Percentiles rank a stretch among this genome's conserved stretches.
phyloP scores from a whole-genome alignment of 2,113 vertebrate genomes.

The Hydropotes inermis region DNA sequence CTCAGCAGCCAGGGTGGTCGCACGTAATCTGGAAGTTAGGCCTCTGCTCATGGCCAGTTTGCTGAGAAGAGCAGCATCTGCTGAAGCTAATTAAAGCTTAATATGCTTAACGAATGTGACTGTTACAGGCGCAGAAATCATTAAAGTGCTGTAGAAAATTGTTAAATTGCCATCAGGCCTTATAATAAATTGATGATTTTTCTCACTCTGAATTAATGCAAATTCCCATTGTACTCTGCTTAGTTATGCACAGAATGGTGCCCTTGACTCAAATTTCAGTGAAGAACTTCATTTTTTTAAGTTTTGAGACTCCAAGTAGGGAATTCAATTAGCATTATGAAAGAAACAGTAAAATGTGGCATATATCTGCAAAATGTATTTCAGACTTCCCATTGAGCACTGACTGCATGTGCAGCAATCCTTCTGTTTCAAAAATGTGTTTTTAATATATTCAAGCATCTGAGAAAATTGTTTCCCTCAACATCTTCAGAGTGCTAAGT shows the following conservation, averaged over 20 bases:
- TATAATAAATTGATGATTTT: conserved; percentile 80
- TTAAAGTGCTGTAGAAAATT: conserved; percentile 85
- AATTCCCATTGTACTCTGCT: conserved; percentile 72
- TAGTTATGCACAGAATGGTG: conserved; percentile 78
- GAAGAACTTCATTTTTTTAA: conserved; percentile 79
- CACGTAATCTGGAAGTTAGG: conserved; percentile 84
- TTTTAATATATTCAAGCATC: not conserved
- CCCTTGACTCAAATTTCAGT: conserved; percentile 76
- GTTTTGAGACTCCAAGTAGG: conserved; percentile 76
- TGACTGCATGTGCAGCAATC: conserved; percentile 49
- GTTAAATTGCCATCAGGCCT: conserved; percentile 82
- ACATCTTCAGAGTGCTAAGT: not conserved
- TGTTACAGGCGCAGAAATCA: conserved; percentile 84
- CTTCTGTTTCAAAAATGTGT: conserved; percentile 39
- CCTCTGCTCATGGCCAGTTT: conserved; percentile 78
- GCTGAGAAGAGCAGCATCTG: conserved; percentile 82
- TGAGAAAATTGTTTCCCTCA: conserved; percentile 33
- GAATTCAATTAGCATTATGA: conserved; percentile 80
- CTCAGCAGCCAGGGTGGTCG: conserved; percentile 80
- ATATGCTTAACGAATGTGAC: conserved; percentile 91
- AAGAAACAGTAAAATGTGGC: conserved; percentile 74
- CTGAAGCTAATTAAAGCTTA: conserved; percentile 94
- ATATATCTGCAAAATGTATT: conserved; percentile 68
- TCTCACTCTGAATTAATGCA: conserved; percentile 74
- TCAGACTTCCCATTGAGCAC: conserved; percentile 62